A percentile compares a stretch with the other conserved stretches of the same genome.
These are phyloP conservation scores for Mamestra configurata DNA, from an alignment of 1,140 invertebrate genomes.

Conservation along the genomic window DNA sequence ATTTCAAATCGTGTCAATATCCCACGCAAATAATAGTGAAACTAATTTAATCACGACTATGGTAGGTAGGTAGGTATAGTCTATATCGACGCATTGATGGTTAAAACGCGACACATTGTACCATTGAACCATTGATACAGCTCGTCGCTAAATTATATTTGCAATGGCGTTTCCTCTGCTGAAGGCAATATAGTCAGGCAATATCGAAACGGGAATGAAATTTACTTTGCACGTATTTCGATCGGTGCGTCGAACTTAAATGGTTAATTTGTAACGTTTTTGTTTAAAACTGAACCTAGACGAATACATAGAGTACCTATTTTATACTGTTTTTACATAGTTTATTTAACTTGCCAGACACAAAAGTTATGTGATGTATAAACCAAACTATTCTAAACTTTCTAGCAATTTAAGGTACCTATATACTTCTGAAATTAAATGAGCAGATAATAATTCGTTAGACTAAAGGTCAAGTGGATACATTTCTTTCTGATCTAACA, in stretches of 20 bases:
- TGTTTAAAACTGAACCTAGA: too few relatives aligned
- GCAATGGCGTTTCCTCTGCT: constrained; percentile 71
- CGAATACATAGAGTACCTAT: too few relatives aligned
- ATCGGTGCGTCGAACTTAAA: constrained; percentile 26
- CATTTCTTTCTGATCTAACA: neutral
- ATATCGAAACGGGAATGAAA: constrained; percentile 74
- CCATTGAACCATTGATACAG: constrained; percentile 74
- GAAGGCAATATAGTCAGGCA: constrained; percentile 70
- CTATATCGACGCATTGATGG: neutral
- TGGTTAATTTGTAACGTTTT: neutral
- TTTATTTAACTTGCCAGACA: neutral
- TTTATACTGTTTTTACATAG: too few relatives aligned
- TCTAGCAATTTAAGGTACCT: neutral
- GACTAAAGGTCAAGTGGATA: constrained; percentile 15
- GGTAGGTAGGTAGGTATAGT: neutral
- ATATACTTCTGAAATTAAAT: constrained; percentile 18
- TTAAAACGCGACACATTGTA: constrained; percentile 51
- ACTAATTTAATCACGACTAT: constrained; percentile 11
- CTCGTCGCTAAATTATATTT: constrained; percentile 79
- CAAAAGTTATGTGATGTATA: neutral
- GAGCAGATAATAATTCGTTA: constrained; percentile 7
- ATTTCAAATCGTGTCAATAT: neutral
- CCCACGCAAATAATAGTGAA: neutral
- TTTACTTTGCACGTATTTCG: constrained; percentile 66
- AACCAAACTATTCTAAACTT: constrained; percentile 8